These are phyloP conservation scores for Meiosimyza decipiens DNA, from an alignment of 2,888 invertebrate species.

Conservation along the genomic window DNA sequence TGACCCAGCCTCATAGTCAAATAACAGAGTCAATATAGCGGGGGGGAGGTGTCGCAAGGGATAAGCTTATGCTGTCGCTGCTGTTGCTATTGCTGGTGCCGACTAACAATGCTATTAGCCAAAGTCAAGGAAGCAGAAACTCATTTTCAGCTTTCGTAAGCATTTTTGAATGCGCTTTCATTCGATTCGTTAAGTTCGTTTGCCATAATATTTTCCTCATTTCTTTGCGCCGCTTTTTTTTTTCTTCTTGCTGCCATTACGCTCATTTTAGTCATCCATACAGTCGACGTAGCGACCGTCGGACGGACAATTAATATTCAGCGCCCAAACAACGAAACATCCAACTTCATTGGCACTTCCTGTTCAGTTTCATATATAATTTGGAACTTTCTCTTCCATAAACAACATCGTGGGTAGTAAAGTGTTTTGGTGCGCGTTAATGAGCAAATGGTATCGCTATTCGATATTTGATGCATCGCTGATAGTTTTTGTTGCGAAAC, in stretches of 20 bases:
- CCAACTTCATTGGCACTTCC: constrained; percentile 16
- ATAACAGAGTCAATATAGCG: too few relatives aligned
- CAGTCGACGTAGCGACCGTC: not conserved
- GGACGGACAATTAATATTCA: not conserved
- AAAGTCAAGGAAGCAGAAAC: constrained; percentile 38
- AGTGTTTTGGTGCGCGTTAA: too few relatives aligned
- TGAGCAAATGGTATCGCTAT: too few relatives aligned
- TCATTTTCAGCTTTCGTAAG: constrained; percentile 38
- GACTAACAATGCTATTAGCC: constrained; percentile 34
- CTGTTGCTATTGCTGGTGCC: not conserved
- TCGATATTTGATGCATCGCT: too few relatives aligned
- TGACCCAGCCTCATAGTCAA: not conserved
- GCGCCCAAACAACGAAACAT: not conserved
- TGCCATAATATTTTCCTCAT: constrained; percentile 17
- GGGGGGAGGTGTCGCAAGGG: not conserved
- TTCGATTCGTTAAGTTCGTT: constrained; percentile 27
- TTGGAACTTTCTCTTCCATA: not conserved
- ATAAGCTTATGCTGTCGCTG: not conserved
- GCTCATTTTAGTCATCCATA: not conserved
- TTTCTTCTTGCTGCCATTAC: not conserved
- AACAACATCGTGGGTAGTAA: not conserved
- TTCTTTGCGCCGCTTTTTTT: not conserved
- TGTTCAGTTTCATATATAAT: constrained; percentile 7
- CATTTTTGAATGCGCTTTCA: constrained; percentile 35
- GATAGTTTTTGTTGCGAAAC: too few relatives aligned